Evolutionary conservation across 64 coral and sea anemone genomes (phyloP).

Genomic region (Stichodactyla mertensii): DNA sequence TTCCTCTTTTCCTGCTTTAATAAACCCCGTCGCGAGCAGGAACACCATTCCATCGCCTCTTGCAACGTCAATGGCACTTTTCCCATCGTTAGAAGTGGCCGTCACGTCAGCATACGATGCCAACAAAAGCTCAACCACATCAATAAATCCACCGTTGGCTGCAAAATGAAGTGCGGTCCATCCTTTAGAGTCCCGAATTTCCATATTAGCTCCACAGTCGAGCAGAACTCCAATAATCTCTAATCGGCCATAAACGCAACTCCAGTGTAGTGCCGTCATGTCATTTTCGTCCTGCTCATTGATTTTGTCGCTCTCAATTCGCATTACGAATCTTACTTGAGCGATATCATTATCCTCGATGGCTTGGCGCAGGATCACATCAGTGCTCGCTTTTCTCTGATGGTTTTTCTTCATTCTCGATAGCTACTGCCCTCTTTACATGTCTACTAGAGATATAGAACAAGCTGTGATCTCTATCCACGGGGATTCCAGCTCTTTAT

Average conservation of each 20-base stretch:
- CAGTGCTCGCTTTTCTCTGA: not conserved
- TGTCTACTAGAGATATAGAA: not conserved
- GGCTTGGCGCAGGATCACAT: constrained; percentile 57
- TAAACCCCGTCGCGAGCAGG: constrained; percentile 65
- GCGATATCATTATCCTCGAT: constrained; percentile 81
- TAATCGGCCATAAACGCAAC: constrained; percentile 71
- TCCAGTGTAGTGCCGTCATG: constrained; percentile 67
- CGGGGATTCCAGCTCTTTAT: not conserved
- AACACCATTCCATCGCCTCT: constrained; percentile 90
- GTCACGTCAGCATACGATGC: constrained; percentile 63
- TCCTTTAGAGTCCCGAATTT: constrained; percentile 60
- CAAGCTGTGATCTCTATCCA: not conserved
- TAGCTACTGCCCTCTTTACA: not conserved
- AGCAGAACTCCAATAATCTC: constrained; percentile 65
- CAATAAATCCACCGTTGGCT: constrained; percentile 54
- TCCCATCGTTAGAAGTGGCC: constrained; percentile 50
- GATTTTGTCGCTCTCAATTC: constrained; percentile 47
- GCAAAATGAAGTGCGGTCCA: constrained; percentile 91
- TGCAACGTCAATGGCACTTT: constrained; percentile 77
- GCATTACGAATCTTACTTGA: constrained; percentile 72
- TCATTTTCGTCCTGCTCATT: constrained; percentile 86
- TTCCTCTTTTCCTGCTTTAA: constrained; percentile 76
- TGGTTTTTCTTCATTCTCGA: not conserved
- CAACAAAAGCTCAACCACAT: constrained; percentile 63
- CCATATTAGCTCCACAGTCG: constrained; percentile 73